phyloP scores from a whole-genome alignment of 2,113 vertebrate genomes.

The Trematomus loennbergii region DNA sequence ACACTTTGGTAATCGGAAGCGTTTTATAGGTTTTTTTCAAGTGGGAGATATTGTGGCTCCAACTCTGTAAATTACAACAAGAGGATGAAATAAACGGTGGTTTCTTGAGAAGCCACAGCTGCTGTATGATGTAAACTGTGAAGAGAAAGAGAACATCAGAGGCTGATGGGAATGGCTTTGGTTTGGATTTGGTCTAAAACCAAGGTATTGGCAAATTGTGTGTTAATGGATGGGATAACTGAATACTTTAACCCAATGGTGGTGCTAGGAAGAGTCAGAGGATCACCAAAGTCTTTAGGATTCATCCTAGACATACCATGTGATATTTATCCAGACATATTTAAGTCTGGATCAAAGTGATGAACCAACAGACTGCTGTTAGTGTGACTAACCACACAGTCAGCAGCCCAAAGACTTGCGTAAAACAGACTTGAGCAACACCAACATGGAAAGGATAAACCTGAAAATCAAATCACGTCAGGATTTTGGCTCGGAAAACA shows the following conservation, averaged over 20 bases:
- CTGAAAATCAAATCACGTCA: neutral
- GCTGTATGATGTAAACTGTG: neutral
- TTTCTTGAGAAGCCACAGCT: neutral
- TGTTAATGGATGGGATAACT: neutral
- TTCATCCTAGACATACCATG: neutral
- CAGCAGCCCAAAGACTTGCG: neutral
- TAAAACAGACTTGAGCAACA: neutral
- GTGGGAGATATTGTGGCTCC: neutral
- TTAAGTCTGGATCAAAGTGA: neutral
- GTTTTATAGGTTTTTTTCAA: neutral
- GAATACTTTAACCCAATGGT: neutral
- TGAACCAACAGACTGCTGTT: neutral
- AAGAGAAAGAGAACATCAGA: slow-evolving; percentile 17
- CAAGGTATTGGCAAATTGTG: neutral
- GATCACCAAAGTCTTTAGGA: neutral
- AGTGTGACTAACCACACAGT: neutral
- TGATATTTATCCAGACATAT: neutral
- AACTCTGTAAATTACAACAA: neutral
- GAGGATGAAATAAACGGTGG: neutral
- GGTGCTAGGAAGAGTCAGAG: neutral
- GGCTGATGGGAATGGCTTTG: slow-evolving; percentile 1
- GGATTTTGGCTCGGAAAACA: neutral
- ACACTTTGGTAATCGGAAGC: no score
- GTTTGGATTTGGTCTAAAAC: slow-evolving; percentile 15
- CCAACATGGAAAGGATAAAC: neutral